phyloP scores from a whole-genome alignment of 2,888 invertebrate genomes.

The Trichogramma evanescens region DNA sequence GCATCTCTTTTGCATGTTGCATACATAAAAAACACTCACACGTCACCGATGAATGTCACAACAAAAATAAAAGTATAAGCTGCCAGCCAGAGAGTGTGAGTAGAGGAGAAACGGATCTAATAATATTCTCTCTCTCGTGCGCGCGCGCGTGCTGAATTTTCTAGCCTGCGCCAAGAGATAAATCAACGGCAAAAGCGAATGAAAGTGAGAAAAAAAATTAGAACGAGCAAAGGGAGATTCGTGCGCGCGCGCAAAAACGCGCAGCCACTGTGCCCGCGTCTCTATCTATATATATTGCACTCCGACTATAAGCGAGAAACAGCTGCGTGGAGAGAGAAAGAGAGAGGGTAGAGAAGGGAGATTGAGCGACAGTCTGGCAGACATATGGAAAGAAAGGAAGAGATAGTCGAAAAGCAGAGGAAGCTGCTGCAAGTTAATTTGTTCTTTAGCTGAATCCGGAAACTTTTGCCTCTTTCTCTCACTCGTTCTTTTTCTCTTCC shows the following conservation, averaged over 20 bases:
- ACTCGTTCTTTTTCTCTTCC: constrained; percentile 16
- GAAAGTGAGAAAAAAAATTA: constrained; percentile 13
- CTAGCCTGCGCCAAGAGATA: too few relatives aligned
- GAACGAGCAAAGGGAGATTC: constrained; percentile 10
- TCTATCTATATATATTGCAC: too few relatives aligned
- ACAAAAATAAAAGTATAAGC: too few relatives aligned
- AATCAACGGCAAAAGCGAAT: neutral
- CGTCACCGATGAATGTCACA: too few relatives aligned
- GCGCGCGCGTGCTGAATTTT: too few relatives aligned
- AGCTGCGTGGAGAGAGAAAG: neutral
- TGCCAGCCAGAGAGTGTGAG: too few relatives aligned
- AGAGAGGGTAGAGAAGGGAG: constrained; percentile 4
- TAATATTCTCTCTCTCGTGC: too few relatives aligned
- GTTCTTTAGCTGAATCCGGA: constrained; percentile 29
- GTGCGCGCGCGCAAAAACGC: constrained; percentile 6
- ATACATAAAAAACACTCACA: too few relatives aligned
- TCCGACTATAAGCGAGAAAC: neutral
- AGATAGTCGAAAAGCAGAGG: constrained; percentile 8
- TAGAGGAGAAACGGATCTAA: too few relatives aligned
- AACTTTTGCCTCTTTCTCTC: constrained; percentile 25
- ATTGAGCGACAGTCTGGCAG: neutral
- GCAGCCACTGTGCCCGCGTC: neutral
- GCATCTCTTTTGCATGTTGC: too few relatives aligned
- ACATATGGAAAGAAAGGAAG: neutral
- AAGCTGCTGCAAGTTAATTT: constrained; percentile 31